Conservation (phyloP, 2,113 vertebrate genomes). For the Puma concolor region DNA sequence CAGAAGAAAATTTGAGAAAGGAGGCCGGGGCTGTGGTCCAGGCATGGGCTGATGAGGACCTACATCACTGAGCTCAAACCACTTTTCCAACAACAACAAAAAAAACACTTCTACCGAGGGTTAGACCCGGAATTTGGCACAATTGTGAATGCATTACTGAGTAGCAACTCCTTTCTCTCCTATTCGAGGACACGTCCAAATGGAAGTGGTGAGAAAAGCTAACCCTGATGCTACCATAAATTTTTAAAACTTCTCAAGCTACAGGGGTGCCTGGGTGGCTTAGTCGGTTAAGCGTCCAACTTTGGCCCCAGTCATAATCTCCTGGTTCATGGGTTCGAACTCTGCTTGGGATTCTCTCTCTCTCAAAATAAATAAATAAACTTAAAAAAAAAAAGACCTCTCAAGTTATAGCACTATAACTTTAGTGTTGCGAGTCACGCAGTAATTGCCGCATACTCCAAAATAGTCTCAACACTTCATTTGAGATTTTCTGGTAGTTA, state of each 20-base stretch:
- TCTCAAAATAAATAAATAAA: no score
- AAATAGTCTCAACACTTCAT: not conserved
- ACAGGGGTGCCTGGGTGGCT: no score
- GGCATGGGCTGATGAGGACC: rapidly evolving
- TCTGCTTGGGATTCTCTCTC: no score
- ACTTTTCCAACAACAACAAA: not conserved
- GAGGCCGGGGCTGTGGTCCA: not conserved
- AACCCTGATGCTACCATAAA: not conserved
- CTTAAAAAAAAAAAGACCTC: not conserved
- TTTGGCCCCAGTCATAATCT: no score
- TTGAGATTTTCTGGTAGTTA: not conserved
- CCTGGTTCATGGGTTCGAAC: no score
- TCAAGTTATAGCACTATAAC: not conserved
- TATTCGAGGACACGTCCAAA: no score
- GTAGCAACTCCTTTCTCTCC: not conserved
- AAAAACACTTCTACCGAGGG: not conserved
- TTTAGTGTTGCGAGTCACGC: not conserved
- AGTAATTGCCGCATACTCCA: not conserved
- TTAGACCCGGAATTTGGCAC: not conserved
- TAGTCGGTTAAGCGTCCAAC: no score
- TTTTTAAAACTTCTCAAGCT: no score
- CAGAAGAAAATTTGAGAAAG: not conserved
- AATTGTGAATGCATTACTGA: rapidly evolving
- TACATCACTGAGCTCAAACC: not conserved
- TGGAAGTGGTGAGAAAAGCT: not conserved